Evolutionary conservation across 2,888 invertebrate genomes (phyloP), one percentile per base, ranked within the genome.

Genomic region (Phalangium opilio): DNA sequence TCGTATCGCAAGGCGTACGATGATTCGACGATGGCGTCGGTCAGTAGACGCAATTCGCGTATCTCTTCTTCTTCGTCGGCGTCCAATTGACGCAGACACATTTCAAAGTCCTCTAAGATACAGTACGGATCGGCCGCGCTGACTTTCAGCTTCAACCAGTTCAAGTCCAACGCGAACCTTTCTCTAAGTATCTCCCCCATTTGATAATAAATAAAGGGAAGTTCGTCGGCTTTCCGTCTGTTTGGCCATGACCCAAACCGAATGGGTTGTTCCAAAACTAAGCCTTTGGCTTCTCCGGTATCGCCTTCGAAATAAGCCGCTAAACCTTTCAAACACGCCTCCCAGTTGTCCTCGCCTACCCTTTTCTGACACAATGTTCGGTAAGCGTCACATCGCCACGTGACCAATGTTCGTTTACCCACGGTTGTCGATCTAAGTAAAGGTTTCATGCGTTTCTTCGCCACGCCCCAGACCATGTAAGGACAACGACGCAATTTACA

Each of bases 61-160:
- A 78, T 66, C 44, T 70, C 70, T 35, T 79, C 64, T 59, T 71
- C 69, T 20, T 64, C 59, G 54, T 69, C 68, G 40, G 64, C 62
- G 7, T 48, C 21, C 11, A 47, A 47, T 2, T 48, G 45, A 42
- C 46, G 43, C 2, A 34, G 35, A 7, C 50, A 18, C 14, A 43
- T 47, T 19, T 39, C 41, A 18, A 51, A 50, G 27, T 56, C 56
- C 38, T 57, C 57, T 17, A 53, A 35, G 12, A 55, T 10, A 10
- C 46, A 17, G 18, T 53, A 55, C 10, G 51, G 43, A 40, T 55
- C 55, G 1, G 54, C 45, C 1, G n/a, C 81, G 43, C 80, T 79
- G 0, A 86, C 69, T 66, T 86, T 86, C 58, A 82, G 78, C 59
- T 77, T 76, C 35, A 86, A 73, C 83, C 85, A 87, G 56, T 76